These are phyloP conservation scores for Panthera uncia DNA, from an alignment of 2,113 vertebrate genomes.

Conservation along the genomic window DNA sequence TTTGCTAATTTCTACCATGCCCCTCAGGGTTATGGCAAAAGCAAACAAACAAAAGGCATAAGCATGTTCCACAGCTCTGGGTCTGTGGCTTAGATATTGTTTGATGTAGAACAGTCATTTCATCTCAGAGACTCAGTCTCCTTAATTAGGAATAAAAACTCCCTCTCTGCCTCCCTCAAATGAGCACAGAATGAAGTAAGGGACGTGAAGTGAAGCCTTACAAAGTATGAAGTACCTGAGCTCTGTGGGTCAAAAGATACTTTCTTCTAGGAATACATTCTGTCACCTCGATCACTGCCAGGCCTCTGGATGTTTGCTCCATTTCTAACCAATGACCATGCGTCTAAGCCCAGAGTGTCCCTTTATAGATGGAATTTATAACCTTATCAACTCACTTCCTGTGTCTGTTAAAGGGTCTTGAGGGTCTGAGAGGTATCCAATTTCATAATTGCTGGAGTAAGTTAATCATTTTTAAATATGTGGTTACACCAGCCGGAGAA, in stretches of 20 bases:
- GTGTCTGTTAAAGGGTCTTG: constrained; percentile 77
- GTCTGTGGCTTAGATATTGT: neutral
- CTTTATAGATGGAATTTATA: constrained; percentile 75
- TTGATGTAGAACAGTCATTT: neutral
- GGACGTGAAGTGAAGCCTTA: neutral
- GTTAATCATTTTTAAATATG: constrained; percentile 82
- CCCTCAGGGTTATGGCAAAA: neutral
- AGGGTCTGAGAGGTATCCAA: constrained; percentile 79
- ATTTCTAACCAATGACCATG: constrained; percentile 6
- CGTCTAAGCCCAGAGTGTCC: constrained; percentile 18
- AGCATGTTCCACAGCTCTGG: neutral
- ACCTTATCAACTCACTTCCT: constrained; percentile 76
- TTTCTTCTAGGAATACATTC: rapidly evolving
- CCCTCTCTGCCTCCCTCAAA: neutral
- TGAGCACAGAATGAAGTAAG: neutral
- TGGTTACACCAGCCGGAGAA: constrained; percentile 62
- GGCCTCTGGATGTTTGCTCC: neutral
- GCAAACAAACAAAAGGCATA: neutral
- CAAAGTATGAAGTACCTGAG: neutral
- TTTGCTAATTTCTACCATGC: neutral
- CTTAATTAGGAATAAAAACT: neutral
- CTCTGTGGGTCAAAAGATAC: neutral
- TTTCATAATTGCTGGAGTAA: constrained; percentile 83
- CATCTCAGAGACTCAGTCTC: neutral
- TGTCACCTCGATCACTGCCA: neutral